phyloP scores from a whole-genome alignment of 2,113 vertebrate species.

The Balaenoptera acutorostrata region DNA sequence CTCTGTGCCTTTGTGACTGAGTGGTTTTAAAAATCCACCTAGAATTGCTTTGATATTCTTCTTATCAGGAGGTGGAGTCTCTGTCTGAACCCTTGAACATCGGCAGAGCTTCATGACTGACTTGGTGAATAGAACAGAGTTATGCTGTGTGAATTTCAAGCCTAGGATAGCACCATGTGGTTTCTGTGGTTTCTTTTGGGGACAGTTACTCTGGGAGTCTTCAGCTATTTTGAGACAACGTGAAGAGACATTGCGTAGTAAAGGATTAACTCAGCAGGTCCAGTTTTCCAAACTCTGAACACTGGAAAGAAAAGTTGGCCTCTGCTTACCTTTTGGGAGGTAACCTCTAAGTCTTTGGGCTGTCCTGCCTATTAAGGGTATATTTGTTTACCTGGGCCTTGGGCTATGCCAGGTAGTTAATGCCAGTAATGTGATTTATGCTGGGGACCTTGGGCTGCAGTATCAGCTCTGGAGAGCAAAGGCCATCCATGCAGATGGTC shows the following conservation, averaged over 20 bases:
- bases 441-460: neutral
- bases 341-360: neutral
- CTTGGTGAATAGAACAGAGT: neutral
- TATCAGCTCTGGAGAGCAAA: neutral
- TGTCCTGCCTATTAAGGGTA: neutral
- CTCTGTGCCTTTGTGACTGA: neutral
- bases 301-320: neutral
- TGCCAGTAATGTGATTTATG: neutral
- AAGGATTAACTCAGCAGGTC: neutral
- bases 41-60: neutral
- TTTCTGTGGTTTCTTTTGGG: neutral
- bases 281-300: neutral
- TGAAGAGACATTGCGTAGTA: neutral
- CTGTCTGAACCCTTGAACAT: rapidly evolving
- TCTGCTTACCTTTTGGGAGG: neutral
- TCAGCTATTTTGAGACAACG: neutral
- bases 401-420: neutral
- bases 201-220: neutral
- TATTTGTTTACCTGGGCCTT: neutral
- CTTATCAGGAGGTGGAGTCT: neutral
- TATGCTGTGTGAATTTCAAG: neutral
- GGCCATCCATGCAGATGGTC: neutral
- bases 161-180: neutral
- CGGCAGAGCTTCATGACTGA: neutral
- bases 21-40: neutral